Evolutionary conservation across 2,797 vertebrate genomes (phyloP).

Genomic region (Bufotes viridis): DNA sequence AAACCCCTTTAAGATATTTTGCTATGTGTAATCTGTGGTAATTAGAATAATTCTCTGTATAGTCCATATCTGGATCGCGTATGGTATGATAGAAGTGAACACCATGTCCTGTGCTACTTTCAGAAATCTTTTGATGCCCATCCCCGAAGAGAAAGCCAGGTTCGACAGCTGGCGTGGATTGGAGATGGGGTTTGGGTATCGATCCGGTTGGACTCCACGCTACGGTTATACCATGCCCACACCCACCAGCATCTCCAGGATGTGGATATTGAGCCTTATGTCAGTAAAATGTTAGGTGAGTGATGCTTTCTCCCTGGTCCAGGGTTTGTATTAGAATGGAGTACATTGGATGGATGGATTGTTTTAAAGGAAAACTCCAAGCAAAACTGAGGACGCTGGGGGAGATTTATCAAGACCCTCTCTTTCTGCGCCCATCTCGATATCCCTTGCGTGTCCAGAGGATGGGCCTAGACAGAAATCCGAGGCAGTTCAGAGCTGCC

Average conservation of each 20-base stretch:
- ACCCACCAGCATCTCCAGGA: conserved; percentile 97
- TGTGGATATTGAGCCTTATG: conserved; percentile 96
- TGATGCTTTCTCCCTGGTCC: no score
- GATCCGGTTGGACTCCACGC: conserved; percentile 92
- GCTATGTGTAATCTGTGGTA: no score
- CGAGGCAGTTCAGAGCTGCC: no score
- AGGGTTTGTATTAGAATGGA: not conserved
- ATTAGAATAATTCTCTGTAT: no score
- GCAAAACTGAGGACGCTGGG: no score
- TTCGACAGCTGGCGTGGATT: conserved; percentile 95
- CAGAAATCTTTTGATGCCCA: conserved; percentile 98
- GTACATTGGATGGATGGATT: not conserved
- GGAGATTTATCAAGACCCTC: no score
- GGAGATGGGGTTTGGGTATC: conserved; percentile 98
- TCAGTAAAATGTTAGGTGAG: conserved; percentile 99
- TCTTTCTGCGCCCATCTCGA: no score
- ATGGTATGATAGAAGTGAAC: not conserved
- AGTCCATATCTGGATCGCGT: not conserved
- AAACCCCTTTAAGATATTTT: not conserved
- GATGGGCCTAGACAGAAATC: no score
- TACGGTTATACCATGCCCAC: conserved; percentile 93
- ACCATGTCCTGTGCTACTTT: not conserved
- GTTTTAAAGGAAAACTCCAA: no score
- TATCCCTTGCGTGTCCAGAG: no score
- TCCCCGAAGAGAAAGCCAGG: conserved; percentile 94